These are phyloP conservation scores for Porites cylindrica DNA, from an alignment of 92 coral and sea anemone species.

Conservation along the genomic window DNA sequence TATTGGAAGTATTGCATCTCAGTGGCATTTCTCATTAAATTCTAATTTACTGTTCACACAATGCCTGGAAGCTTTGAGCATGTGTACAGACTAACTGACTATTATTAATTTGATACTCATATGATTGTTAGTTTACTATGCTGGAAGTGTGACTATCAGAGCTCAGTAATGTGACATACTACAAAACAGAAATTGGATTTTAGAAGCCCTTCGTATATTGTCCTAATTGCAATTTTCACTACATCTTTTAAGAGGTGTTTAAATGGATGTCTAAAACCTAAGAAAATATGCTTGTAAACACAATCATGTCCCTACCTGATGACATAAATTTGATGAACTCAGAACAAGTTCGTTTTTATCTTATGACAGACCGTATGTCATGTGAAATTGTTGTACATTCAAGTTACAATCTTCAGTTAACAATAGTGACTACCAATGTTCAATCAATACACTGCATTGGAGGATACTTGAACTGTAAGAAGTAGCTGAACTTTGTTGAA, in stretches of 20 bases:
- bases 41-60: background rate
- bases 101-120: background rate
- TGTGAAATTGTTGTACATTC: no score
- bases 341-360: no score
- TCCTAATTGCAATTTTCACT: background rate
- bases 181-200: background rate
- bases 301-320: no score
- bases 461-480: background rate
- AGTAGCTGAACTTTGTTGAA: background rate
- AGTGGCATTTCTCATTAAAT: background rate
- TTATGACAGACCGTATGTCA: no score
- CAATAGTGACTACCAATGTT: background rate
- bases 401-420: background rate
- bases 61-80: background rate
- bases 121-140: background rate
- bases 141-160: background rate
- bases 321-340: no score
- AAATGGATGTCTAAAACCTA: no score
- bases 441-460: background rate
- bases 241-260: background rate
- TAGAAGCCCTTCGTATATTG: background rate
- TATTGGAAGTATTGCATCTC: background rate
- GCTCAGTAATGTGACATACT: background rate
- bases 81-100: background rate
- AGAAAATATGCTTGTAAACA: no score